phyloP scores from a whole-genome alignment of 2,113 vertebrate genomes.

The Corydoras sp. region DNA sequence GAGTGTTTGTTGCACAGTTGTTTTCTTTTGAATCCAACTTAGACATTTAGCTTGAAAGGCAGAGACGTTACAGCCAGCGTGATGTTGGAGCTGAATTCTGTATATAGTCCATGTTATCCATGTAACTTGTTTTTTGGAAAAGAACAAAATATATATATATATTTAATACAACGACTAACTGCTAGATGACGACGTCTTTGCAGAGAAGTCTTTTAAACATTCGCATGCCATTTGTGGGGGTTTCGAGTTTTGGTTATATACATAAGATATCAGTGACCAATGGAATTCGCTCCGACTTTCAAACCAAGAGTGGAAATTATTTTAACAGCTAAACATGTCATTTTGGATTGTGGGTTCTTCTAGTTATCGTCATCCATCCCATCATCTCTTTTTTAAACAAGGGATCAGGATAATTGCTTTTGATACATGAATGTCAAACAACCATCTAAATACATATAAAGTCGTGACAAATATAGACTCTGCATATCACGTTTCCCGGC shows the following conservation, averaged over 20 bases:
- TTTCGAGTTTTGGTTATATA: slow-evolving; percentile 29
- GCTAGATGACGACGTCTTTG: too few relatives aligned
- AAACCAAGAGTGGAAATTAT: slow-evolving; percentile 25
- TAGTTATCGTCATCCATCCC: neutral
- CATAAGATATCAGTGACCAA: slow-evolving; percentile 36
- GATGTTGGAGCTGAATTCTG: too few relatives aligned
- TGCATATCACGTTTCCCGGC: slow-evolving; percentile 30
- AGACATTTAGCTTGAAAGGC: neutral
- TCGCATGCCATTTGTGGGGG: slow-evolving; percentile 8
- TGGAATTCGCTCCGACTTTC: slow-evolving; percentile 23
- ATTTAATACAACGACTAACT: too few relatives aligned
- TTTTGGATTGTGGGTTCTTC: slow-evolving; percentile 9
- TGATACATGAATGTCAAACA: slow-evolving; percentile 20
- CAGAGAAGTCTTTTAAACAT: too few relatives aligned
- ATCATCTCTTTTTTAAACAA: neutral
- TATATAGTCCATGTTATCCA: too few relatives aligned
- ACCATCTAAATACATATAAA: neutral
- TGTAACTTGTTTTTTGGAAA: too few relatives aligned
- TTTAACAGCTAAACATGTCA: slow-evolving; percentile 38
- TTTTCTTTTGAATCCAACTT: too few relatives aligned
- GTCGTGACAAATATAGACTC: neutral
- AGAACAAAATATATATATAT: too few relatives aligned
- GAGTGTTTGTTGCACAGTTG: neutral
- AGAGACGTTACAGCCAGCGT: neutral
- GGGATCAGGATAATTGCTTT: slow-evolving; percentile 21